Percentiles rank a stretch among this genome's conserved stretches.
Evolutionary conservation across 2,888 invertebrate species (phyloP).

Genomic region (Tachina lurida): DNA sequence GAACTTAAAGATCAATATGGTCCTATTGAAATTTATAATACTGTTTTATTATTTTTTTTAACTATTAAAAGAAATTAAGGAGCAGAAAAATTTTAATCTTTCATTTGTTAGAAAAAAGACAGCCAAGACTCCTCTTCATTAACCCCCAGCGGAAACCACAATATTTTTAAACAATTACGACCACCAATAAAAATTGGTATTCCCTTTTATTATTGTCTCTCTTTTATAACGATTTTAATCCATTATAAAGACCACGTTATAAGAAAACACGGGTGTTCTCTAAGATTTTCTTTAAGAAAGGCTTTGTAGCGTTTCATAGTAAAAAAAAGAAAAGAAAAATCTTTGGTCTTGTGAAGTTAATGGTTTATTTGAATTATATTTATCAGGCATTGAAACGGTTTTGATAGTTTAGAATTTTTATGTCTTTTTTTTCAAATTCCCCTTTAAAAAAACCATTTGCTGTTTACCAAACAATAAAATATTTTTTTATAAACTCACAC

Average conservation of each 20-base stretch:
- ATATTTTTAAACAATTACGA: slow-evolving; percentile 62
- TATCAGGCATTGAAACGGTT: slow-evolving; percentile 53
- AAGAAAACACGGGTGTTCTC: slow-evolving; percentile 26
- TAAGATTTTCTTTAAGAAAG: slow-evolving; percentile 20
- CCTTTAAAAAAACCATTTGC: not conserved
- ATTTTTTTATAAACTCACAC: slow-evolving; percentile 15
- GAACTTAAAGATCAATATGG: no score
- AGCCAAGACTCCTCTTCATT: not conserved
- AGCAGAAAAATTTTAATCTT: not conserved
- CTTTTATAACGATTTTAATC: slow-evolving; percentile 15
- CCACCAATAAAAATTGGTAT: slow-evolving; percentile 50
- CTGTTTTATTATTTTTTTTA: no score
- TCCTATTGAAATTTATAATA: no score
- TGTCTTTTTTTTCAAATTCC: slow-evolving; percentile 16
- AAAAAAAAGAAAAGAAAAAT: slow-evolving; percentile 27
- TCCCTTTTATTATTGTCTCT: not conserved
- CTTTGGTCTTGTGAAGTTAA: slow-evolving; percentile 38
- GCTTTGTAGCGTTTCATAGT: not conserved
- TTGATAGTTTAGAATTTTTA: slow-evolving; percentile 5
- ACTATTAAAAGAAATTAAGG: no score
- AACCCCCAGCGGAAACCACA: slow-evolving; percentile 72
- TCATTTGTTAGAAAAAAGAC: not conserved
- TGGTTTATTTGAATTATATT: slow-evolving; percentile 70
- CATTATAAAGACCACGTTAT: slow-evolving; percentile 3
- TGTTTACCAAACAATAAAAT: slow-evolving; percentile 44